Evolutionary conservation across 2,888 invertebrate species (phyloP), one percentile per base, ranked within the genome.

Genomic region (Alloplasta piceator): DNA sequence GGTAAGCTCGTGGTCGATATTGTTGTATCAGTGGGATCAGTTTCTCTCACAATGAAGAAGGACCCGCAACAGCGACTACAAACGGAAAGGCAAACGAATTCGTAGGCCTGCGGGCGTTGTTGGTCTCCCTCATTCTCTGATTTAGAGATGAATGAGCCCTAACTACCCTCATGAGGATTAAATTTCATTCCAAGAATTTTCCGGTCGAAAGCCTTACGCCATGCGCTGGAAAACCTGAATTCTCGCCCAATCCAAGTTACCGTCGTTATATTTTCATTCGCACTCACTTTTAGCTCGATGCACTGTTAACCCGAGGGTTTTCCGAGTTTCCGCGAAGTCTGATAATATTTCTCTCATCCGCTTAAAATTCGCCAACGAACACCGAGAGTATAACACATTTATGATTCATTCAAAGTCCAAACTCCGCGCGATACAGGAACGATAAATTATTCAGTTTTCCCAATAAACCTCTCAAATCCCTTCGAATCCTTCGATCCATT

Each of bases 71-170:
- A 52, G 60, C 16, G 26, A 26, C 26, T 26, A 73, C 38, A 7
- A 64, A 66, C 77, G 41, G 67, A 76, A 26, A 26, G 26, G 26
- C 26, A 26, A 71, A 48, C 61, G 10, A 26, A 48, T 7, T 72
- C 7, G 43, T 26, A 68, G 48, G 43, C 60, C 64, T 52, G 16
- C 14, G 46, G 61, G 79, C 71, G 64, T 64, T 74, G 79, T 83
- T 79, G 75, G 79, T 67, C 67, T 39, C 67, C 43, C 16, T 12
- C 41, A 72, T 58, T 36, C 46, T 52, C 16, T 46, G 38, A 14
- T 48, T 56, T 67, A 71, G 67, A 79, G 79, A 84, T 72, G 75
- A 55, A 79, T 75, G 77, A 79, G 66, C 68, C 61, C 61, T 71
- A 48, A 43, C 66, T 61, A 9, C 12, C 14, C 63, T 6, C 16